These are phyloP conservation scores for Prunella himalayana DNA, from an alignment of 2,113 vertebrate genomes.

Conservation along the genomic window DNA sequence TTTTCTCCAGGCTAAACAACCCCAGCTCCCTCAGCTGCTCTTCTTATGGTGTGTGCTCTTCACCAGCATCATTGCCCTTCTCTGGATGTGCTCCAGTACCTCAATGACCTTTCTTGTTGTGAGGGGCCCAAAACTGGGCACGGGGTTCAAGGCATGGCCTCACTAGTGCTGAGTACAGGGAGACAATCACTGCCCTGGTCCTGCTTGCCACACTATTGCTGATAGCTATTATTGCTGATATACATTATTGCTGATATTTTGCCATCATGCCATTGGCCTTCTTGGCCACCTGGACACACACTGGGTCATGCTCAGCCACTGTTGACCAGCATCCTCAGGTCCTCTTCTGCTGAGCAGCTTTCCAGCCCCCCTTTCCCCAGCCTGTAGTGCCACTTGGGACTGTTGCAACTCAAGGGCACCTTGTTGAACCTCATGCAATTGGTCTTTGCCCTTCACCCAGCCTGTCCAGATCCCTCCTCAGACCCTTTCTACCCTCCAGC, in stretches of 20 bases:
- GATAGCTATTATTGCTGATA: too few relatives aligned
- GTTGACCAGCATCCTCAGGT: neutral
- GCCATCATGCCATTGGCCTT: neutral
- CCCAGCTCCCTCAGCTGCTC: neutral
- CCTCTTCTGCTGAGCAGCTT: neutral
- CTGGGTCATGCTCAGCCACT: neutral
- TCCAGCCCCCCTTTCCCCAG: neutral
- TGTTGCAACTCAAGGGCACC: neutral
- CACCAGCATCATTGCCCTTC: neutral
- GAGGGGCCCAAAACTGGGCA: neutral
- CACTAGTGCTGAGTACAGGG: neutral
- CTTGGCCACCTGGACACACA: neutral
- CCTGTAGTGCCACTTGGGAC: too few relatives aligned
- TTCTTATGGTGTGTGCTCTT: neutral
- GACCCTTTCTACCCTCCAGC: neutral
- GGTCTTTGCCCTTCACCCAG: neutral
- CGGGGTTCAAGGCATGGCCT: accelerated
- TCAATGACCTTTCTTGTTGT: neutral
- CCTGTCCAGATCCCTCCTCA: neutral
- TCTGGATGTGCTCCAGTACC: neutral
- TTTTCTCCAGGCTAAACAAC: neutral
- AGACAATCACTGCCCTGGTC: neutral
- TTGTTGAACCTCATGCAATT: neutral
- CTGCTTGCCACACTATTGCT: neutral
- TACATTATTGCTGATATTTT: neutral